phyloP scores from a whole-genome alignment of 2,113 vertebrate genomes.

The Laterallus jamaicensis region DNA sequence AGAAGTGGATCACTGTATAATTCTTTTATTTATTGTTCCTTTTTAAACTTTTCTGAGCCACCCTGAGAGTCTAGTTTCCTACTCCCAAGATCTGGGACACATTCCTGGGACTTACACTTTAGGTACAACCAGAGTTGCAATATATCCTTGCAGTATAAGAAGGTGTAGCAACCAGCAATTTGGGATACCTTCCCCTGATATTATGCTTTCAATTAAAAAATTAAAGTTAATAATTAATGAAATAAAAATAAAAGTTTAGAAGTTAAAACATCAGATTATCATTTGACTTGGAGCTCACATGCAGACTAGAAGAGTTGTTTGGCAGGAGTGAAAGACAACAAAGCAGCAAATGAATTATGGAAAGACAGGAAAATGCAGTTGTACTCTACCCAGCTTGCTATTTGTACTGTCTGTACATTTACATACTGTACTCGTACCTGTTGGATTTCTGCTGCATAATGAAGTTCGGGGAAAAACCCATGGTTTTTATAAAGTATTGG shows the following conservation, averaged over 20 bases:
- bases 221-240: neutral
- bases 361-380: neutral
- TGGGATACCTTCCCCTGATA: neutral
- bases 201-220: neutral
- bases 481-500: neutral
- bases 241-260: neutral
- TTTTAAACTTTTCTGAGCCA: neutral
- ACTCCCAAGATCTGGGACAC: too few relatives aligned
- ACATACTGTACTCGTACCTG: too few relatives aligned
- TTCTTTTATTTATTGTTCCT: neutral
- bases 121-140: neutral
- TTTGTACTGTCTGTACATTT: neutral
- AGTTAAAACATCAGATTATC: neutral
- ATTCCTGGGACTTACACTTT: neutral
- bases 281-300: neutral
- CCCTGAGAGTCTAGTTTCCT: neutral
- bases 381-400: neutral
- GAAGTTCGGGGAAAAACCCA: neutral
- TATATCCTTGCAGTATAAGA: neutral
- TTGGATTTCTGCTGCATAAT: neutral
- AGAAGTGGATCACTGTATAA: neutral
- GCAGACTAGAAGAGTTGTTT: neutral
- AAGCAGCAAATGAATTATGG: neutral
- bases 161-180: neutral
- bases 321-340: neutral